Evolutionary conservation across 2,888 invertebrate species (phyloP).

Genomic region (Ceraclea dissimilis): DNA sequence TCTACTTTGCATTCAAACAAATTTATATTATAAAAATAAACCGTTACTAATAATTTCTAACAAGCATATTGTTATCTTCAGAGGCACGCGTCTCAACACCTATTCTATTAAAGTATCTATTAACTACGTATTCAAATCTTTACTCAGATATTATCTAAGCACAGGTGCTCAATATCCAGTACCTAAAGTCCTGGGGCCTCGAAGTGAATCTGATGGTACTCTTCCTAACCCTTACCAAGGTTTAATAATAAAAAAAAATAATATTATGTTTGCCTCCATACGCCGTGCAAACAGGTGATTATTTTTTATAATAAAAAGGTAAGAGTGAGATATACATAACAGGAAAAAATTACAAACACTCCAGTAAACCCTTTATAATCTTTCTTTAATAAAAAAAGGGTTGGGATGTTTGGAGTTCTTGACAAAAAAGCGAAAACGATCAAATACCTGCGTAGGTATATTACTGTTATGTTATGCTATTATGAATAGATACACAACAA

Average conservation of each 20-base stretch:
- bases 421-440: slow-evolving; percentile 19
- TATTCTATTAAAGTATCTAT: neutral
- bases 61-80: neutral
- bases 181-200: no score
- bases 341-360: slow-evolving; percentile 6
- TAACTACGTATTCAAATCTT: neutral
- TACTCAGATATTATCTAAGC: neutral
- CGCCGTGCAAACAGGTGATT: slow-evolving; percentile 26
- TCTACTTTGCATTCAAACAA: no score
- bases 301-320: slow-evolving; percentile 19
- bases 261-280: slow-evolving; percentile 21
- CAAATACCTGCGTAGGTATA: slow-evolving; percentile 20
- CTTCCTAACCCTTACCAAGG: no score
- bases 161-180: neutral
- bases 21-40: no score
- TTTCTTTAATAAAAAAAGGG: slow-evolving; percentile 21
- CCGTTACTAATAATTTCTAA: neutral
- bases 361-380: slow-evolving; percentile 19
- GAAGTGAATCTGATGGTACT: no score
- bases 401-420: slow-evolving; percentile 13
- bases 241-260: slow-evolving; percentile 7
- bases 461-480: neutral
- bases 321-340: slow-evolving; percentile 12
- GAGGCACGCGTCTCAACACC: neutral
- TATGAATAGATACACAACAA: slow-evolving; percentile 1